Evolutionary conservation across 2,113 vertebrate genomes (phyloP).

Genomic region (Xiphias gladius): DNA sequence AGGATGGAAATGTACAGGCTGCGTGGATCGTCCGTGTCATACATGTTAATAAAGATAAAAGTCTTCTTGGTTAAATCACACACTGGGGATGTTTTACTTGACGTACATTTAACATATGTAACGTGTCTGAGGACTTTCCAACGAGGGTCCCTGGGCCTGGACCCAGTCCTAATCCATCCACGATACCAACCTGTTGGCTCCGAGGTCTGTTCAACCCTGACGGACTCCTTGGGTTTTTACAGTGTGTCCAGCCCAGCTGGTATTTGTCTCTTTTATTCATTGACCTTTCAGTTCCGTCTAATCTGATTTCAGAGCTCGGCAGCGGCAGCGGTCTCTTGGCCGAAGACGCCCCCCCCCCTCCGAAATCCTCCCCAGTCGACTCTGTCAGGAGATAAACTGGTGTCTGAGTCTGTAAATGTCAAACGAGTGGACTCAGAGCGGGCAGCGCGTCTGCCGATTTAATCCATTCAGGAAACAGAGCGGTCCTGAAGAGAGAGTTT

Average conservation of each 20-base stretch:
- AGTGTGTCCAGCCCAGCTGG: not conserved
- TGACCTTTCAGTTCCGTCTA: not conserved
- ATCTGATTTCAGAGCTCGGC: not conserved
- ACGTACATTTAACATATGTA: no score
- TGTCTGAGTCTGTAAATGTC: not conserved
- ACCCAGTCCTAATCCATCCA: no score
- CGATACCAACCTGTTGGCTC: no score
- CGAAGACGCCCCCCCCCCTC: not conserved
- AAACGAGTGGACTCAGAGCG: not conserved
- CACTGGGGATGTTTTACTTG: no score
- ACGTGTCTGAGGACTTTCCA: no score
- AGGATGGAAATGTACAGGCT: conserved; percentile 75
- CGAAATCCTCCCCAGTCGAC: not conserved
- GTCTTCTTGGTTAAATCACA: not conserved
- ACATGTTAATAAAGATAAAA: conserved; percentile 64
- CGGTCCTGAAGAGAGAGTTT: not conserved
- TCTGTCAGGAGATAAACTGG: not conserved
- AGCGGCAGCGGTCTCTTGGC: not conserved
- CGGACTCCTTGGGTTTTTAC: no score
- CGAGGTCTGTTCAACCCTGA: no score
- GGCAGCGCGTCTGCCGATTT: no score
- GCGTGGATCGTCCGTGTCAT: conserved; percentile 30
- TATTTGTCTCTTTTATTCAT: not conserved
- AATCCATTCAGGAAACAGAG: not conserved
- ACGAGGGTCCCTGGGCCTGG: no score